Evolutionary conservation across 2,797 vertebrate genomes (phyloP).

Genomic region (Aphelocoma californica): DNA sequence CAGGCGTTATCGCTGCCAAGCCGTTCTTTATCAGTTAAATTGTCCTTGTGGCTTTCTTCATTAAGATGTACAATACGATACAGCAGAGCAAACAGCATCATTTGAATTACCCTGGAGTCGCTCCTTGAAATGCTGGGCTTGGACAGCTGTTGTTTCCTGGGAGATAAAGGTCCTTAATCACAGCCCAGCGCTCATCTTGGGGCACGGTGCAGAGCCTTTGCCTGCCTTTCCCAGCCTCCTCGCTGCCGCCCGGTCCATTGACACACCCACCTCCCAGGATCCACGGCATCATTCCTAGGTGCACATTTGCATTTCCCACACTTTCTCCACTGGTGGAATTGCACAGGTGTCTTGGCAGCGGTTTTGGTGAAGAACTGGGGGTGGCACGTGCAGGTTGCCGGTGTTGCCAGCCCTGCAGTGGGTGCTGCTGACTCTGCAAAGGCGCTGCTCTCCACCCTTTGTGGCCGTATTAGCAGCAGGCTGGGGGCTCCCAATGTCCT

Average conservation of each 20-base stretch:
- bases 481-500: background rate
- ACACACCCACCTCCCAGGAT: background rate
- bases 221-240: background rate
- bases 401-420: background rate
- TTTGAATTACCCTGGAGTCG: conserved; percentile 35
- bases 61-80: conserved; percentile 41
- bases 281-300: fast-evolving
- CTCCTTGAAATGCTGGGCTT: conserved; percentile 1
- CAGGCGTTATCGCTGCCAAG: background rate
- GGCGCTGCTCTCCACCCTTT: background rate
- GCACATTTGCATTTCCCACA: fast-evolving
- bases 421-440: background rate
- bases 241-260: background rate
- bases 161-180: background rate
- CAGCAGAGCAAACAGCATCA: background rate
- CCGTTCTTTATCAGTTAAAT: conserved; percentile 15
- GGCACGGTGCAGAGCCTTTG: fast-evolving
- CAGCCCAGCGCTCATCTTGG: background rate
- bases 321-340: background rate
- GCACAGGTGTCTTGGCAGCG: background rate
- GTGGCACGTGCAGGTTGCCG: fast-evolving
- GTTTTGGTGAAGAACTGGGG: background rate
- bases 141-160: conserved; percentile 10
- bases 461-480: background rate
- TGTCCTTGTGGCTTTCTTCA: conserved; percentile 63